Conservation (phyloP, 2,797 vertebrate genomes). For the Chlorospingus semifuscus region DNA sequence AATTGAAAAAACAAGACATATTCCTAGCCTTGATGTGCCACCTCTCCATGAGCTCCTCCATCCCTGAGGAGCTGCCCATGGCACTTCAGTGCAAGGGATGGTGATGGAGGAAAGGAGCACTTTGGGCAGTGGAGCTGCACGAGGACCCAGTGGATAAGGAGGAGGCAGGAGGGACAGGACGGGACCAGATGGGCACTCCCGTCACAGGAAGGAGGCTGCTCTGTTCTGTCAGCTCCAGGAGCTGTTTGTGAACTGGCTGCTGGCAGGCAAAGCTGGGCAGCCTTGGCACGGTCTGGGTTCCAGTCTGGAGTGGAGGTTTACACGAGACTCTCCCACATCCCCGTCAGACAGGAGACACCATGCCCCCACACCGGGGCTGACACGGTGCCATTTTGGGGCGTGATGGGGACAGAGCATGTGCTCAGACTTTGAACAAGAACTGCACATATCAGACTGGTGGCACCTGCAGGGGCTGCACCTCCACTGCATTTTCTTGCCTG, state of each 20-base stretch:
- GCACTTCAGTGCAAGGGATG: not conserved
- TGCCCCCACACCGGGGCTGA: rapidly evolving
- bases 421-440: not conserved
- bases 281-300: rapidly evolving
- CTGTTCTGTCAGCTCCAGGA: not conserved
- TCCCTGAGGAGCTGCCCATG: not conserved
- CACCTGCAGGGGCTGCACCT: not conserved
- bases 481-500: not conserved
- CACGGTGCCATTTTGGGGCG: rapidly evolving
- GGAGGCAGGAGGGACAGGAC: not conserved
- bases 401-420: not conserved
- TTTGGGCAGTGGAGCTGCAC: not conserved
- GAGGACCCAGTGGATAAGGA: not conserved
- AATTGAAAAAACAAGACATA: not conserved
- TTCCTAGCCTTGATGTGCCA: not conserved
- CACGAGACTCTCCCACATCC: rapidly evolving
- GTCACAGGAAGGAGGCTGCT: rapidly evolving
- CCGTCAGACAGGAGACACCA: rapidly evolving
- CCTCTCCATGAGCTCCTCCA: not conserved
- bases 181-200: not conserved
- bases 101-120: not conserved
- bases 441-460: not conserved
- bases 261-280: not conserved
- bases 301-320: not conserved
- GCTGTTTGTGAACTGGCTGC: not conserved